phyloP scores from a whole-genome alignment of 2,888 invertebrate genomes.

The Pyrocoelia pectoralis region DNA sequence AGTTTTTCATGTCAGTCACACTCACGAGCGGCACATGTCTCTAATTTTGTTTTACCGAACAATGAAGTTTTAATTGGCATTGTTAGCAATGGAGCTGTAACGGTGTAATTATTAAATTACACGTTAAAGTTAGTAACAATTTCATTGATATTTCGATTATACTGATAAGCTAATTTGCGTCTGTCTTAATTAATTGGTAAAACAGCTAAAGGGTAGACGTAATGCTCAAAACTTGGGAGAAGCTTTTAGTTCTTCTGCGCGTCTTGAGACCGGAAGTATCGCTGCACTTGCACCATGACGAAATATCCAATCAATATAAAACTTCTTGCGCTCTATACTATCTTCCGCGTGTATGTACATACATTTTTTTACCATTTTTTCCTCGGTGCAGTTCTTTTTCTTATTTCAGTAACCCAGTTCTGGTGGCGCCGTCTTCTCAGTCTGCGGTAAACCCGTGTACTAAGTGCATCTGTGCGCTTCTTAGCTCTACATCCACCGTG shows the following conservation, averaged over 20 bases:
- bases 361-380: constrained; percentile 59
- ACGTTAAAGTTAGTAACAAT: too few relatives aligned
- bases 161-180: too few relatives aligned
- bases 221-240: not conserved
- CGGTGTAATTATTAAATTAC: too few relatives aligned
- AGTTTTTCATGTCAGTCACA: too few relatives aligned
- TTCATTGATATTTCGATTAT: too few relatives aligned
- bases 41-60: too few relatives aligned
- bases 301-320: constrained; percentile 62
- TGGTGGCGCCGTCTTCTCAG: constrained; percentile 56
- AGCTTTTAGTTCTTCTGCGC: constrained; percentile 20
- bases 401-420: constrained; percentile 61
- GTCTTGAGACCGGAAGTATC: constrained; percentile 34
- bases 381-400: constrained; percentile 53
- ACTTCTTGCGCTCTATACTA: constrained; percentile 59
- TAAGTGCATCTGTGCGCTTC: constrained; percentile 52
- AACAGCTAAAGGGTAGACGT: not conserved
- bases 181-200: too few relatives aligned
- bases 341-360: constrained; percentile 62
- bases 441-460: constrained; percentile 57
- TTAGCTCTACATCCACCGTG: constrained; percentile 39
- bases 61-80: too few relatives aligned
- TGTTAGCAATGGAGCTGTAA: too few relatives aligned
- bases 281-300: constrained; percentile 49
- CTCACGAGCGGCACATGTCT: too few relatives aligned